phyloP scores from a whole-genome alignment of 2,113 vertebrate species.

The Petaurus breviceps region DNA sequence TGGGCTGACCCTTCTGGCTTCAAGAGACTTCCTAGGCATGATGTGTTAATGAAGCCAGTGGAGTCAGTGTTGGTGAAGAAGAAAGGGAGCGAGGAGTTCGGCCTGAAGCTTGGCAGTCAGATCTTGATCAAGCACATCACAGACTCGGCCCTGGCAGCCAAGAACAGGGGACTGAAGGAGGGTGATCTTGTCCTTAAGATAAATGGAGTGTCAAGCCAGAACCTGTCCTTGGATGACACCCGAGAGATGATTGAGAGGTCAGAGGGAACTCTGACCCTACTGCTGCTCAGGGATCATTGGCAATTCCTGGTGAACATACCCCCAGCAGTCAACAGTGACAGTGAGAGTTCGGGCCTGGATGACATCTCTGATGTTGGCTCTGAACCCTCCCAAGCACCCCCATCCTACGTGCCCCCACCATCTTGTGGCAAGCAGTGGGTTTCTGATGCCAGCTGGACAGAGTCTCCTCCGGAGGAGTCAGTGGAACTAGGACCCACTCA shows the following conservation, averaged over 20 bases:
- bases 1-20: constrained; percentile 88
- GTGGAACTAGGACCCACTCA: background rate
- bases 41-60: constrained; percentile 85
- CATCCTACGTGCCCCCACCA: constrained; percentile 65
- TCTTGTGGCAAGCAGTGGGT: constrained; percentile 66
- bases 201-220: constrained; percentile 93
- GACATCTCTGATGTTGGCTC: constrained; percentile 93
- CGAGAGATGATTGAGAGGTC: constrained; percentile 93
- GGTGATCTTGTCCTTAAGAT: constrained; percentile 99
- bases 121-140: constrained; percentile 98
- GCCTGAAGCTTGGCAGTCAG: constrained; percentile 96
- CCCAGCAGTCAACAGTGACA: constrained; percentile 88
- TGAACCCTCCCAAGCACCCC: constrained; percentile 75
- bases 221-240: constrained; percentile 94
- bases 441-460: constrained; percentile 68
- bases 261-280: constrained; percentile 91
- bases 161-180: constrained; percentile 89
- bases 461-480: constrained; percentile 19
- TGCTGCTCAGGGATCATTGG: constrained; percentile 89
- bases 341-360: constrained; percentile 90
- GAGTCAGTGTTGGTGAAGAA: constrained; percentile 89
- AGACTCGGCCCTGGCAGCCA: constrained; percentile 90
- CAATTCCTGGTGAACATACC: constrained; percentile 95
- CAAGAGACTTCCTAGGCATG: constrained; percentile 88
- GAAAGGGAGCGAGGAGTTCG: constrained; percentile 91